These are phyloP conservation scores for Schizaphis graminum DNA, from an alignment of 2,888 invertebrate species.

Conservation along the genomic window DNA sequence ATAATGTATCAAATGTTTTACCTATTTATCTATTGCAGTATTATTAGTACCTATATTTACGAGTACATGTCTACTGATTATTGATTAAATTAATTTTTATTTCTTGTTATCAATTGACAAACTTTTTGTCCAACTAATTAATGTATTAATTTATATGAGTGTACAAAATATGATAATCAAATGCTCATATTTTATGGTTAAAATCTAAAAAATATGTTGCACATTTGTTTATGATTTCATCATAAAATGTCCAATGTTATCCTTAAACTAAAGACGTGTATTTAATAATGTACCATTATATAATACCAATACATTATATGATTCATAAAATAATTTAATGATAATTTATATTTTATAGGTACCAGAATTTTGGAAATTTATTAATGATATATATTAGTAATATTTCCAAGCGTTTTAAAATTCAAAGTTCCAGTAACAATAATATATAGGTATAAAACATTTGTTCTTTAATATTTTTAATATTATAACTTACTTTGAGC, in stretches of 20 bases:
- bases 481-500: constrained; percentile 75
- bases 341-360: background rate
- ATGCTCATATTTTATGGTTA: background rate
- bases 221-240: background rate
- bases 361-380: background rate
- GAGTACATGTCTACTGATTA: background rate
- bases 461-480: background rate
- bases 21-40: background rate
- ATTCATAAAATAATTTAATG: background rate
- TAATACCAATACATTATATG: background rate
- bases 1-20: background rate
- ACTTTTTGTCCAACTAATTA: background rate
- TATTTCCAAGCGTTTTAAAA: background rate
- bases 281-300: background rate
- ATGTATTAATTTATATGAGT: no score
- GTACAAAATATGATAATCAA: background rate
- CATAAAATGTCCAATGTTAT: background rate
- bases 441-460: background rate
- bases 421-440: background rate
- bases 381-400: background rate
- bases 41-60: background rate
- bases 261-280: background rate
- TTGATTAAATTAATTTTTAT: background rate
- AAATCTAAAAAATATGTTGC: background rate
- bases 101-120: background rate